These are phyloP conservation scores for Petromus typicus DNA, from an alignment of 2,113 vertebrate genomes.

Conservation along the genomic window DNA sequence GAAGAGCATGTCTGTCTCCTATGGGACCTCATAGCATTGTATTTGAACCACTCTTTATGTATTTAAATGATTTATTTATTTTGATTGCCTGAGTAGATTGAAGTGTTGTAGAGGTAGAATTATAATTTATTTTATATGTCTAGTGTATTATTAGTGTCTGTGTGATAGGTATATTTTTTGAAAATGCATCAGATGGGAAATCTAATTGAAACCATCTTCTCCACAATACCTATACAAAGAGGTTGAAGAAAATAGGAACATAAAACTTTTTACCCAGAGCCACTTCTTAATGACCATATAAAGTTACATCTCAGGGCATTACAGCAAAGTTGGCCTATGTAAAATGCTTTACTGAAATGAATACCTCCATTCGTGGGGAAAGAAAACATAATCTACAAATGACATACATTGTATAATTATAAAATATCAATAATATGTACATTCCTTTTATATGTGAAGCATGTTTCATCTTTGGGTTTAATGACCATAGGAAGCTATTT, in stretches of 20 bases:
- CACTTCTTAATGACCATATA: background rate
- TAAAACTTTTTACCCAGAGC: background rate
- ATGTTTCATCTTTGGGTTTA: conserved; percentile 72
- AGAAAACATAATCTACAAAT: background rate
- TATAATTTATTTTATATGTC: background rate
- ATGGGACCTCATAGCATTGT: background rate
- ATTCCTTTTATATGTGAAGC: conserved; percentile 33
- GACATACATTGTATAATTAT: background rate
- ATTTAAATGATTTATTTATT: background rate
- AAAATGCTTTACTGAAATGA: background rate
- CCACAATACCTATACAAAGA: conserved; percentile 18
- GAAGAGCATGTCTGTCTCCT: background rate
- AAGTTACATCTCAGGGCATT: background rate
- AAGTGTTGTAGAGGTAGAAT: background rate
- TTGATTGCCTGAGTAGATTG: background rate
- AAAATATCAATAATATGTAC: background rate
- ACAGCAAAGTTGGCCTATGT: background rate
- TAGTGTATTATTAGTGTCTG: background rate
- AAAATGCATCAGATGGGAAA: background rate
- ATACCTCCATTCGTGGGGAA: conserved; percentile 29
- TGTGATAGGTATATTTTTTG: conserved; percentile 30
- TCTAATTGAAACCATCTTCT: background rate
- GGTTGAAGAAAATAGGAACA: conserved; percentile 19
- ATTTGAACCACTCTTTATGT: background rate
- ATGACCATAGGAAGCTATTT: conserved; percentile 57